A percentile compares a stretch with the other conserved stretches of the same genome.
These are phyloP conservation scores for Hirtodrosophila alboralis DNA, from an alignment of 2,888 invertebrate species.

Conservation along the genomic window DNA sequence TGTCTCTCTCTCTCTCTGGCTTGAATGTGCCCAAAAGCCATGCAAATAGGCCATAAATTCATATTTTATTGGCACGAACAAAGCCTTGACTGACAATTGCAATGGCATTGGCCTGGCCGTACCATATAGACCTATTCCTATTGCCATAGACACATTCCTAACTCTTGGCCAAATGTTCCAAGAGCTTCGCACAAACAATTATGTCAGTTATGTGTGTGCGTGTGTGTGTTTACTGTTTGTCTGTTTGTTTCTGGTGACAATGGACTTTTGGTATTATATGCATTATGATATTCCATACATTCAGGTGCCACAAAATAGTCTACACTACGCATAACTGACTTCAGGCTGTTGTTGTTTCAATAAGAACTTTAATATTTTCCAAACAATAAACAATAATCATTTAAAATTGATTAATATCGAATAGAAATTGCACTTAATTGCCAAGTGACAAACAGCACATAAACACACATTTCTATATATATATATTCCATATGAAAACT, in stretches of 20 bases:
- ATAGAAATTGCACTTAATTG: slow-evolving; percentile 31
- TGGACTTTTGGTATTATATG: slow-evolving; percentile 60
- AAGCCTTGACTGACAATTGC: slow-evolving; percentile 39
- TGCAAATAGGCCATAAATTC: slow-evolving; percentile 74
- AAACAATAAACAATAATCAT: slow-evolving; percentile 30
- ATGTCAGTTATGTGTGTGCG: slow-evolving; percentile 38
- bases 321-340: slow-evolving; percentile 11
- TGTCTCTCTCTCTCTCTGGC: slow-evolving; percentile 26
- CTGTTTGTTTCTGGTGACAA: slow-evolving; percentile 45
- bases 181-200: slow-evolving; percentile 52
- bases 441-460: slow-evolving; percentile 23
- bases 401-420: slow-evolving; percentile 47
- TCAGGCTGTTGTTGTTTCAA: slow-evolving; percentile 9
- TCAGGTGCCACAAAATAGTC: slow-evolving; percentile 29
- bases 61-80: slow-evolving; percentile 66
- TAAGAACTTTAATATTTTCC: neutral
- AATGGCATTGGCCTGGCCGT: slow-evolving; percentile 18
- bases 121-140: slow-evolving; percentile 17
- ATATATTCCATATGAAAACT: slow-evolving; percentile 34
- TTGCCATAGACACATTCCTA: slow-evolving; percentile 9
- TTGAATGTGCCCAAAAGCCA: slow-evolving; percentile 58
- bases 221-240: slow-evolving; percentile 2
- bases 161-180: slow-evolving; percentile 24
- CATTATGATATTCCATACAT: slow-evolving; percentile 57
- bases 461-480: slow-evolving; percentile 8